Evolutionary conservation across 23 tunicate species (phyloP), one percentile per base, ranked within the genome.

Genomic region (Ciona savignyi): DNA sequence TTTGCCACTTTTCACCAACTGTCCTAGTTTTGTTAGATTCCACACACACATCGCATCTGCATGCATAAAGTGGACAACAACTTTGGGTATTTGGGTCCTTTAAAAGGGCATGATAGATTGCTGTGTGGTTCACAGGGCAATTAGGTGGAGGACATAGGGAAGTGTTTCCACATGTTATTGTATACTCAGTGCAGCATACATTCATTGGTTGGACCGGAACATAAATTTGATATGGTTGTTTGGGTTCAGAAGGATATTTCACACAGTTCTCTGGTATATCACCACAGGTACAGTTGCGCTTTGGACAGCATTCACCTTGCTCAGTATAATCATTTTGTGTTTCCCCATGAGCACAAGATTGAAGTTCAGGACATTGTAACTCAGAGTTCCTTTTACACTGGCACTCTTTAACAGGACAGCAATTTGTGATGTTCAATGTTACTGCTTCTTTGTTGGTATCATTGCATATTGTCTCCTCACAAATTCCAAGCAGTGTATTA

Each of bases 1-100:
- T 34, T 33, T 69, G 32, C 73, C 73, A 69, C 22, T 51, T 32
- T 3, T 69, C 49, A 21, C 73, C 73, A 4, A 69, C 73, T 30
- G 49, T 34, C 1, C 51, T 15, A 2, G 1, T 3, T 2, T 51
- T 51, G 73, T 31, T 2, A 1, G 21, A 23, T 15, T 24, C 23
- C 1, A 31, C 25, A 23, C 73, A 69, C 1, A 69, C 73, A 6
- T 72, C 65, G 21, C 76, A 72, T 15, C 34, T 29, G 49, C 76
- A 72, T 2, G 20, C 20, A 32, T 48, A 72, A 4, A 21, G 6
- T 24, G 76, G 76, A 28, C 76, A 72, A 23, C 76, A 72, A 32
- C 34, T 51, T 19, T 25, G 11, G 27, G 74, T 70, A 33, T 32
- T 33, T 34, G 42, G 51, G 9, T 69, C 34, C 51, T 31, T 42